Evolutionary conservation across 2,888 invertebrate genomes (phyloP), one percentile per base, ranked within the genome.

Genomic region (Drosophila sordidula): DNA sequence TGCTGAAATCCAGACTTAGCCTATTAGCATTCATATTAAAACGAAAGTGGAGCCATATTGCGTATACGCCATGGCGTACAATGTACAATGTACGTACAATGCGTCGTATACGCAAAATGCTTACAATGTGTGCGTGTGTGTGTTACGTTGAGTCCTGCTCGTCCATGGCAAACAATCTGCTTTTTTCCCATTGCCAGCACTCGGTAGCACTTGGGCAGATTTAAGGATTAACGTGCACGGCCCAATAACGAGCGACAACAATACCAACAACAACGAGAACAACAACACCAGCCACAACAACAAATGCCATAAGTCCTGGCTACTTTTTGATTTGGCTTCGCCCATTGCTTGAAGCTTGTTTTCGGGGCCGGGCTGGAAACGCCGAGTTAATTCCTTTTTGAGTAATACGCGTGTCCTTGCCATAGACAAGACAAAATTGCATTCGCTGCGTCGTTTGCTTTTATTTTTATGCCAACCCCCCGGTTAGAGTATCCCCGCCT

Each of bases 21-120:
- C 86, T 87, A 89, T 87, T 87, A 89, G 89, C 89, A 87, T 87
- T 89, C 88, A 87, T 89, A 87, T 87, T 87, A 87, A 78, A 86
- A 85, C 80, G 80, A 85, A 89, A 89, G 87, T 85, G 89, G 84
- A 87, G 87, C 84, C 82, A 86, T 89, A 86, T 84, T 84, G 89
- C 87, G 89, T 85, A 85, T 81, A 82, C 86, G 78, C 74, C 47
- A 62, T 73, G 52, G 36, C 34, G 12, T 26, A 59, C 66, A 58
- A 49, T 65, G 50, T 57, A 74, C 52, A 57, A 12, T 64, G 50
- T 63, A 34, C 57, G 54, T 68, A 74, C 75, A 74, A 61, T 57
- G 45, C 66, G 70, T 67, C 73, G 66, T 77, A 79, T 88, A 74
- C 79, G 68, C 73, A 74, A 34, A 34, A 64, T 69, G 68, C 63